A percentile compares a stretch with the other conserved stretches of the same genome.
phyloP scores from a whole-genome alignment of 2,888 invertebrate genomes.

The Drosophila anceps region DNA sequence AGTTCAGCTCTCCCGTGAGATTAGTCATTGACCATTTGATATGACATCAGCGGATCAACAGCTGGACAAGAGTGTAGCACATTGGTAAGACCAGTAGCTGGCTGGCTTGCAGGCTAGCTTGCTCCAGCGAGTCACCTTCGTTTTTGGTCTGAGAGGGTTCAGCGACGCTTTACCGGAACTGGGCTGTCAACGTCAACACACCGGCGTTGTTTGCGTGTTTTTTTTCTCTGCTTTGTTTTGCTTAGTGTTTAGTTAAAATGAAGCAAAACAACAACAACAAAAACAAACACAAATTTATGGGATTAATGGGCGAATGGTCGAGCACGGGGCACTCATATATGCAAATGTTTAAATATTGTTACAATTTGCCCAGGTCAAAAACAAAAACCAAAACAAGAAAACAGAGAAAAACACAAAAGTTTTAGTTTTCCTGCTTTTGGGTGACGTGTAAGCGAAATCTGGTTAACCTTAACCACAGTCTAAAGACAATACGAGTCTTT shows the following conservation, averaged over 20 bases:
- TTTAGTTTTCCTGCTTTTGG: slow-evolving; percentile 51
- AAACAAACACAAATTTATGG: slow-evolving; percentile 69
- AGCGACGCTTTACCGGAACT: slow-evolving; percentile 61
- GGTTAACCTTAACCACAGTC: slow-evolving; percentile 68
- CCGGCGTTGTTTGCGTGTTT: slow-evolving; percentile 54
- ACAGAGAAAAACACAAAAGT: not conserved
- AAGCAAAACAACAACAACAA: slow-evolving; percentile 15
- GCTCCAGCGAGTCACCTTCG: slow-evolving; percentile 61
- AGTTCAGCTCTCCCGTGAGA: slow-evolving; percentile 16
- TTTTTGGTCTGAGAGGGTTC: slow-evolving; percentile 22
- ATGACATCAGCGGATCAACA: slow-evolving; percentile 67
- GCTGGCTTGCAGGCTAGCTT: not conserved
- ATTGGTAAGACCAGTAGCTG: slow-evolving; percentile 71
- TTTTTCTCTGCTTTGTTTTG: slow-evolving; percentile 45
- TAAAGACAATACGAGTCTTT: slow-evolving; percentile 30
- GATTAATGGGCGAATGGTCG: slow-evolving; percentile 54
- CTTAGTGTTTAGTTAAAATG: slow-evolving; percentile 39
- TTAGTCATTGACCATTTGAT: slow-evolving; percentile 29
- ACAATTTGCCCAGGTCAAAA: slow-evolving; percentile 50
- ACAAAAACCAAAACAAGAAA: slow-evolving; percentile 14
- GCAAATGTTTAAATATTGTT: slow-evolving; percentile 56
- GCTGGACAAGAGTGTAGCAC: slow-evolving; percentile 12
- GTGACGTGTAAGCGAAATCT: slow-evolving; percentile 56
- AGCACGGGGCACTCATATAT: slow-evolving; percentile 44
- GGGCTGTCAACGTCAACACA: slow-evolving; percentile 54